Conservation (phyloP, 2,113 vertebrate genomes). For the Siphamia tubifer region DNA sequence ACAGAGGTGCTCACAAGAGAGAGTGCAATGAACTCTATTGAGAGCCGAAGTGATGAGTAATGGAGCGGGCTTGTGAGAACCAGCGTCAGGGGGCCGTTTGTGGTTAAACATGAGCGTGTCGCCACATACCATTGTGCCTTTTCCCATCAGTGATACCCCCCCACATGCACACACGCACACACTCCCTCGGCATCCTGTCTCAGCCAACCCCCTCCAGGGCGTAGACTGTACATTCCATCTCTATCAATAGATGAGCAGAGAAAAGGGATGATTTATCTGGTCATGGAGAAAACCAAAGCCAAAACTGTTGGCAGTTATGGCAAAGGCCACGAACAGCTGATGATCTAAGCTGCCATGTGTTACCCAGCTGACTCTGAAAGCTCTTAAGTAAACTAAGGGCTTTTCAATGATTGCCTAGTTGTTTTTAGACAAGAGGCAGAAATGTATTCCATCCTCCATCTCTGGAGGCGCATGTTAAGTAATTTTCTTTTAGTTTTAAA, state of each 20-base stretch:
- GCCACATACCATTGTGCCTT: slow-evolving; percentile 74
- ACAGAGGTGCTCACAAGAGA: slow-evolving; percentile 49
- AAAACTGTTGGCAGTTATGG: slow-evolving; percentile 23
- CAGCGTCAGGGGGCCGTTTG: slow-evolving; percentile 70
- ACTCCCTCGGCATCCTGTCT: slow-evolving; percentile 7
- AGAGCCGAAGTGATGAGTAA: slow-evolving; percentile 74
- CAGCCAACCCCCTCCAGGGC: slow-evolving; percentile 54
- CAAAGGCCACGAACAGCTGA: slow-evolving; percentile 1
- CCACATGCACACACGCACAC: neutral
- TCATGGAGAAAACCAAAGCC: slow-evolving; percentile 32
- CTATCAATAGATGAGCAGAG: slow-evolving; percentile 59
- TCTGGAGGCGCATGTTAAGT: too few relatives aligned
- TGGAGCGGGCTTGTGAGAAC: slow-evolving; percentile 81
- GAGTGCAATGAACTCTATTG: slow-evolving; percentile 54
- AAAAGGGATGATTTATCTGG: slow-evolving; percentile 30
- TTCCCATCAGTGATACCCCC: slow-evolving; percentile 71
- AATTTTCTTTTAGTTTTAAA: neutral
- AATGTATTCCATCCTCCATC: too few relatives aligned
- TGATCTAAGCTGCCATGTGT: slow-evolving; percentile 3
- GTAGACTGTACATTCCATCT: slow-evolving; percentile 63
- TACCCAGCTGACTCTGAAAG: slow-evolving; percentile 21
- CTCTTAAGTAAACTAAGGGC: neutral
- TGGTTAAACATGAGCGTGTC: slow-evolving; percentile 75
- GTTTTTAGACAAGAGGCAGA: too few relatives aligned
- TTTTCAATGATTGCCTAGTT: too few relatives aligned